A percentile compares a stretch with the other conserved stretches of the same genome.
phyloP scores from a whole-genome alignment of 2,797 vertebrate species.

The Chromobotia macracanthus region DNA sequence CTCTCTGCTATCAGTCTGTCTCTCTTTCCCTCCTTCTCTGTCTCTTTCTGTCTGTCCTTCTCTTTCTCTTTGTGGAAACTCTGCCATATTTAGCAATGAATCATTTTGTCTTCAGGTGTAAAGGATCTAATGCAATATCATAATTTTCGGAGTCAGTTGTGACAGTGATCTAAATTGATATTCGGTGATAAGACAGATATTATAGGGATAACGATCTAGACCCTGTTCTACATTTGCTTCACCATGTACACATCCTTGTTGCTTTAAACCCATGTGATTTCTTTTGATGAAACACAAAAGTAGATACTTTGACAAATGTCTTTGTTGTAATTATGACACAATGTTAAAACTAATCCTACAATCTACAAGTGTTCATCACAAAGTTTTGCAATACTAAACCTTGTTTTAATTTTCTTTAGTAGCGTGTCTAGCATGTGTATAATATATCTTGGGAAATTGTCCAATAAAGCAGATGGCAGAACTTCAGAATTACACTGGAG shows the following conservation, averaged over 20 bases:
- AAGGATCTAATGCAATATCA: conserved; percentile 48
- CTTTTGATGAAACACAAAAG: background rate
- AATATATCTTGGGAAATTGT: conserved; percentile 23
- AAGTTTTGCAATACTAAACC: background rate
- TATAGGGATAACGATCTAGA: conserved; percentile 12
- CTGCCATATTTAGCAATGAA: conserved; percentile 44
- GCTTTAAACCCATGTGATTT: background rate
- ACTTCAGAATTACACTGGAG: conserved; percentile 17
- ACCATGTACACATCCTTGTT: background rate
- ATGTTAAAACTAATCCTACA: background rate
- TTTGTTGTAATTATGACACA: background rate
- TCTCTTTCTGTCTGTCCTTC: conserved; percentile 13
- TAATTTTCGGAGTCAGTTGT: conserved; percentile 47
- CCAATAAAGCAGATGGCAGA: conserved; percentile 24
- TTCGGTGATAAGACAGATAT: conserved; percentile 19
- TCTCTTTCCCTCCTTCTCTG: conserved; percentile 22
- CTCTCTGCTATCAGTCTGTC: conserved; percentile 10
- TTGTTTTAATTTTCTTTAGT: conserved; percentile 15
- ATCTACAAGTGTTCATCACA: background rate
- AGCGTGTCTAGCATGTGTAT: background rate
- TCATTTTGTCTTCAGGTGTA: conserved; percentile 49
- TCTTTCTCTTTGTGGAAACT: conserved; percentile 26
- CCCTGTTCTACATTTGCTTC: background rate
- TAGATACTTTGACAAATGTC: background rate
- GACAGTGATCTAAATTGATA: conserved; percentile 36